A percentile compares a stretch with the other conserved stretches of the same genome.
Conservation (phyloP, 1,140 invertebrate species). For the Drosophila sp. region DNA sequence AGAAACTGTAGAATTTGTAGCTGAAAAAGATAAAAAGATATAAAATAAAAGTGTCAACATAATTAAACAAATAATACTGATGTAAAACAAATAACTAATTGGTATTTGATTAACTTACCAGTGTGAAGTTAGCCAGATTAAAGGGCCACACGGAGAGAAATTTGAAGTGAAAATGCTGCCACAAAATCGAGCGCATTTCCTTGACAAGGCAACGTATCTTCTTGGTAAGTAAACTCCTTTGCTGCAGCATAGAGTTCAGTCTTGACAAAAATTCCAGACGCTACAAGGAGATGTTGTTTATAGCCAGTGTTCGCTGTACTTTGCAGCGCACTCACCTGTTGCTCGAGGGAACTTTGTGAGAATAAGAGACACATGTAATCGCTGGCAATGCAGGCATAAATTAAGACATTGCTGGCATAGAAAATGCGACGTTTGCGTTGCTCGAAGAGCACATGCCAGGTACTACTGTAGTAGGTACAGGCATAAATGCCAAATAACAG, state of each 20-base stretch:
- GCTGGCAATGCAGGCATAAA: constrained; percentile 69
- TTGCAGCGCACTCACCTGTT: constrained; percentile 40
- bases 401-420: constrained; percentile 67
- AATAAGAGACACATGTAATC: constrained; percentile 63
- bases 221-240: constrained; percentile 18
- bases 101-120: constrained; percentile 24
- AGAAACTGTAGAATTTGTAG: constrained; percentile 26
- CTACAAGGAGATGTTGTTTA: constrained; percentile 9
- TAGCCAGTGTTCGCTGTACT: background rate
- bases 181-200: constrained; percentile 40
- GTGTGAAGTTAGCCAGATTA: constrained; percentile 40
- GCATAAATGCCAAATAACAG: constrained; percentile 60
- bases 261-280: constrained; percentile 26
- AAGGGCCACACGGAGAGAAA: constrained; percentile 42
- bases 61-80: background rate
- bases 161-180: constrained; percentile 26
- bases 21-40: background rate
- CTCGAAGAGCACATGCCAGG: constrained; percentile 67
- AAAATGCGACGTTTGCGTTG: constrained; percentile 60
- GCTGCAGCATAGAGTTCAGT: constrained; percentile 15
- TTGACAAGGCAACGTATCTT: constrained; percentile 36
- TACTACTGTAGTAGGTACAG: constrained; percentile 54
- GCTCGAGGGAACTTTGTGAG: constrained; percentile 39
- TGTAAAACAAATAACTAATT: too few species aligned
- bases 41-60: too few species aligned